phyloP scores from a whole-genome alignment of 2,113 vertebrate genomes.

The Cryptomyrus ogoouensis region DNA sequence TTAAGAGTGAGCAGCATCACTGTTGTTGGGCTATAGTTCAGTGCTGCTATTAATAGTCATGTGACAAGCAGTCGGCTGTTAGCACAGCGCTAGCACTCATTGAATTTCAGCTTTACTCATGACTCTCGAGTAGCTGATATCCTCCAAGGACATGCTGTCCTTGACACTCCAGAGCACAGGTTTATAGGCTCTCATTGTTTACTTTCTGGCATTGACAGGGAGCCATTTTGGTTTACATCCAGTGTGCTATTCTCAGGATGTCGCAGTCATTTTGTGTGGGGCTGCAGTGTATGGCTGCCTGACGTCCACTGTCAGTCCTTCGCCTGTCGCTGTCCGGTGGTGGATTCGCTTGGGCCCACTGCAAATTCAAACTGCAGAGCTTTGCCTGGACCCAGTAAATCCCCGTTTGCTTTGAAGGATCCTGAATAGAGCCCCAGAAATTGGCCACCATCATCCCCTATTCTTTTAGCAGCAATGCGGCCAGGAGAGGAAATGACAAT shows the following conservation, averaged over 20 bases:
- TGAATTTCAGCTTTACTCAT: not conserved
- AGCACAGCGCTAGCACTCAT: not conserved
- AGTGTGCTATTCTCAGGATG: not conserved
- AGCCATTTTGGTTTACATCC: not conserved
- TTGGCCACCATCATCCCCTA: not conserved
- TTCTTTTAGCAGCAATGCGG: not conserved
- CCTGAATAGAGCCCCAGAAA: not conserved
- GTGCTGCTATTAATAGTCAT: not conserved
- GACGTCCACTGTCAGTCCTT: not conserved
- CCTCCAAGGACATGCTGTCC: not conserved
- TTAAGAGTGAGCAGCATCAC: not conserved
- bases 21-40: not conserved
- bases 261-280: not conserved
- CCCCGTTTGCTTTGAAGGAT: not conserved
- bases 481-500: not conserved
- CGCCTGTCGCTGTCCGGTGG: not conserved
- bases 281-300: not conserved
- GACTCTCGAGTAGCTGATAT: not conserved
- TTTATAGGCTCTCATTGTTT: not conserved
- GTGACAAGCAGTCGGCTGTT: not conserved
- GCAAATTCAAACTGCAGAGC: not conserved
- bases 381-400: not conserved
- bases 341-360: not conserved
- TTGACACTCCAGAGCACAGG: not conserved
- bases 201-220: not conserved